Percentiles rank a stretch among this genome's conserved stretches.
Conservation (phyloP, 2,113 vertebrate species). For the Cryptomyrus ogoouensis region DNA sequence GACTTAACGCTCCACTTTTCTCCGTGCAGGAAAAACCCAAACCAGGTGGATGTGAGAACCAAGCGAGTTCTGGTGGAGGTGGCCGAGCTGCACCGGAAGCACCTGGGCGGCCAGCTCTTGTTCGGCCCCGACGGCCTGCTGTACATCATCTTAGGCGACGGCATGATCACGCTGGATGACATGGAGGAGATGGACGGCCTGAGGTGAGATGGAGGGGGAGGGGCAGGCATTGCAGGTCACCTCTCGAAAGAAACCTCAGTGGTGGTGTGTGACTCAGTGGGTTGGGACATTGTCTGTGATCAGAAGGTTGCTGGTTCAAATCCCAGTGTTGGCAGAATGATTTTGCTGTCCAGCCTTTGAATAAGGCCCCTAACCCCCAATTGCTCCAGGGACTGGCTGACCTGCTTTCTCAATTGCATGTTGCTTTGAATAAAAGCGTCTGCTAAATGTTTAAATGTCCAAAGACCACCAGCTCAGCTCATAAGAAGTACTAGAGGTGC, state of each 20-base stretch:
- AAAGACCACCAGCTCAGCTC: neutral
- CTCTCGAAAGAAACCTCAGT: neutral
- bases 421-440: neutral
- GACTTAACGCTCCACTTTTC: neutral
- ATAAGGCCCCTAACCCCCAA: neutral
- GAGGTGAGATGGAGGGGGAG: conserved; percentile 63
- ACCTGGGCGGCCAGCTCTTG: conserved; percentile 88
- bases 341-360: neutral
- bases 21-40: conserved; percentile 81
- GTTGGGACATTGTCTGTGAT: neutral
- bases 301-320: neutral
- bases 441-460: neutral
- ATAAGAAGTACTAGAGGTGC: neutral
- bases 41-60: conserved; percentile 84
- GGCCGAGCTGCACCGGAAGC: conserved; percentile 90
- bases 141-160: conserved; percentile 90
- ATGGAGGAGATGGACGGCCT: conserved; percentile 99
- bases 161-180: conserved; percentile 97
- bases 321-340: neutral
- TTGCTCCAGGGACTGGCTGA: neutral
- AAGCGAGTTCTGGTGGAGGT: conserved; percentile 87
- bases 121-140: conserved; percentile 87
- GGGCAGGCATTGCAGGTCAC: neutral
- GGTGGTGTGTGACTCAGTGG: neutral
- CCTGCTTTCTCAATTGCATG: neutral